Conservation (phyloP, 2,888 invertebrate species). For the Synanthedon tipuliformis region DNA sequence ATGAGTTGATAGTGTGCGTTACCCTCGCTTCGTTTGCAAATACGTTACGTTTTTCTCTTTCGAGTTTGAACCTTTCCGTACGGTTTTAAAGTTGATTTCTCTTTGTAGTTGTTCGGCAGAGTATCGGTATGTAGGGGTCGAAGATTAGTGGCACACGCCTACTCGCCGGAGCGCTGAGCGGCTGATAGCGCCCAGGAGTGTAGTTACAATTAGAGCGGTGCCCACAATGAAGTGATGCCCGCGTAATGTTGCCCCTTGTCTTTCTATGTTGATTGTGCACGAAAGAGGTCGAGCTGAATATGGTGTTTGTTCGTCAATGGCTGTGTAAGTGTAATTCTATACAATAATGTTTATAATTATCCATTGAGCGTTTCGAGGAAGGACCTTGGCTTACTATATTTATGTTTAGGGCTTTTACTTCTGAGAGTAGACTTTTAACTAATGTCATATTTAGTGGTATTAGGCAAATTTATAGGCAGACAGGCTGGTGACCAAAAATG, state of each 20-base stretch:
- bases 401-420: no score
- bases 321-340: background rate
- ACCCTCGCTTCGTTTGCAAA: constrained; percentile 67
- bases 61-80: constrained; percentile 26
- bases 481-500: no score
- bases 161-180: constrained; percentile 66
- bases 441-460: no score
- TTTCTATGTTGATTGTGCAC: constrained; percentile 67
- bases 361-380: constrained; percentile 2
- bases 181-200: constrained; percentile 67
- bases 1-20: constrained; percentile 71
- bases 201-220: constrained; percentile 70
- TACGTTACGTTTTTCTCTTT: constrained; percentile 19
- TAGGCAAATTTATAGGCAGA: no score
- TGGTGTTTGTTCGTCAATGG: constrained; percentile 9
- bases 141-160: constrained; percentile 70
- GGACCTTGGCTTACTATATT: no score
- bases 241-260: constrained; percentile 64
- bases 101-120: constrained; percentile 20
- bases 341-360: no score
- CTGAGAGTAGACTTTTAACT: no score
- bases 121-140: constrained; percentile 67
- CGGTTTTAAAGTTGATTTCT: constrained; percentile 18
- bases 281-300: constrained; percentile 37
- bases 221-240: constrained; percentile 69